Percentiles rank a stretch among this genome's conserved stretches.
phyloP scores from a whole-genome alignment of 2,888 invertebrate species.

The Eilema griseolum region DNA sequence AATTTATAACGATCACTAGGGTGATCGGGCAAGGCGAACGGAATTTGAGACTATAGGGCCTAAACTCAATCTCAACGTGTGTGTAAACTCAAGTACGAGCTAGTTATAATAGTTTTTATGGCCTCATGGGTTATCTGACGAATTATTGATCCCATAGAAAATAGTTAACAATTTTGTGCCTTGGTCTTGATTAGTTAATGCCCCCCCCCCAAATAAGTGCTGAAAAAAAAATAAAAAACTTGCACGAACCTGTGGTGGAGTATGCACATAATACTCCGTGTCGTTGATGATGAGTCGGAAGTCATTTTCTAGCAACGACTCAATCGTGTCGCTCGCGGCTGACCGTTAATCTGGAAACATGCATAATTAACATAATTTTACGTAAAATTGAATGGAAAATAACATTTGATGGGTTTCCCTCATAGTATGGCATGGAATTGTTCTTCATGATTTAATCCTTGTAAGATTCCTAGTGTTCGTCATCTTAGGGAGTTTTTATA shows the following conservation, averaged over 20 bases:
- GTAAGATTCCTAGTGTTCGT: constrained; percentile 37
- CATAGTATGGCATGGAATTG: constrained; percentile 30
- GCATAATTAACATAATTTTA: constrained; percentile 1
- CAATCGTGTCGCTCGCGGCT: constrained; percentile 96
- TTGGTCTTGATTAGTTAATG: too few relatives aligned
- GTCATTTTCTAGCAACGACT: constrained; percentile 95
- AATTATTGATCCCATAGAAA: too few relatives aligned
- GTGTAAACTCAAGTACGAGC: too few relatives aligned
- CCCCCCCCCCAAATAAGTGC: too few relatives aligned
- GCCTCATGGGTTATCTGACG: too few relatives aligned
- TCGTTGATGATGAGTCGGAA: constrained; percentile 96
- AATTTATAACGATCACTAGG: too few relatives aligned
- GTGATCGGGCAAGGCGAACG: too few relatives aligned
- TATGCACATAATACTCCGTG: constrained; percentile 92
- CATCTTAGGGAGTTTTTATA: constrained; percentile 22
- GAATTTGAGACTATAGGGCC: too few relatives aligned
- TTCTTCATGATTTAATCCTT: constrained; percentile 17
- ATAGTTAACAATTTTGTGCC: too few relatives aligned
- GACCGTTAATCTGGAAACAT: neutral
- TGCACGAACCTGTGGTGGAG: constrained; percentile 89
- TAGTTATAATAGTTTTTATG: too few relatives aligned
- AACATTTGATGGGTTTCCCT: constrained; percentile 44
- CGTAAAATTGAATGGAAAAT: constrained; percentile 42
- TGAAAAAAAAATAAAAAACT: neutral
- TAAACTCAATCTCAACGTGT: too few relatives aligned